Evolutionary conservation across 2,113 vertebrate species (phyloP), one percentile per base, ranked within the genome.

Genomic region (Cheirogaleus medius): DNA sequence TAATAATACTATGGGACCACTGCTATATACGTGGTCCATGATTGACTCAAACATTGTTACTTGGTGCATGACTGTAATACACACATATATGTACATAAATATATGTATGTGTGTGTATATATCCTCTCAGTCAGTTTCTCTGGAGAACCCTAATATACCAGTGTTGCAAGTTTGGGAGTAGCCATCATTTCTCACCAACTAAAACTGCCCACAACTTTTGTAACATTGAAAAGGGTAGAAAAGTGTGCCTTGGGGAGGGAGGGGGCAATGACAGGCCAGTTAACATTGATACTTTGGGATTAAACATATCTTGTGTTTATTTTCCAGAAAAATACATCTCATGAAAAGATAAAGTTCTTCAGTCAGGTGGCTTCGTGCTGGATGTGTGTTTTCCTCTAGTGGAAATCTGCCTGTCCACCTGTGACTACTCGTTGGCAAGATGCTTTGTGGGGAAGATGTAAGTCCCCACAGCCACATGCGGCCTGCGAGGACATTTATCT

Each of bases 281-380:
- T 87, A 49, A 92, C 6, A 11, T 1, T 27, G 56, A 91, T 84
- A 52, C 1, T 64, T 0, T 81, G 32, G 44, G 63, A 96, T 92
- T 69, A 94, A 87, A 95, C 20, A 64, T 25, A 85, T 49, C 29
- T n/a, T 83, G 66, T 69, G 52, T 82, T 80, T 85, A 80, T 93
- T 83, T 93, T 86, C 82, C 47, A 84, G 71, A 17, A 96, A 96
- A 81, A 58, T n/a, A 9, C 3, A 80, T 77, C 60, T 89, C 64
- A 17, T 34, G 93, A 92, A 80, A 94, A 93, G 49, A 93, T 42
- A 66, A 92, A 91, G 44, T 39, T 66, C 83, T 87, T 78, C 10
- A 12, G 42, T 13, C 14, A 86, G 56, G 32, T 29, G 44, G 37
- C 12, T 92, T 92, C 85, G 69, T 44, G 56, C 21, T 63, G 25